These are phyloP conservation scores for Phymanthus crucifer DNA, from an alignment of 92 coral and sea anemone species.

Conservation along the genomic window DNA sequence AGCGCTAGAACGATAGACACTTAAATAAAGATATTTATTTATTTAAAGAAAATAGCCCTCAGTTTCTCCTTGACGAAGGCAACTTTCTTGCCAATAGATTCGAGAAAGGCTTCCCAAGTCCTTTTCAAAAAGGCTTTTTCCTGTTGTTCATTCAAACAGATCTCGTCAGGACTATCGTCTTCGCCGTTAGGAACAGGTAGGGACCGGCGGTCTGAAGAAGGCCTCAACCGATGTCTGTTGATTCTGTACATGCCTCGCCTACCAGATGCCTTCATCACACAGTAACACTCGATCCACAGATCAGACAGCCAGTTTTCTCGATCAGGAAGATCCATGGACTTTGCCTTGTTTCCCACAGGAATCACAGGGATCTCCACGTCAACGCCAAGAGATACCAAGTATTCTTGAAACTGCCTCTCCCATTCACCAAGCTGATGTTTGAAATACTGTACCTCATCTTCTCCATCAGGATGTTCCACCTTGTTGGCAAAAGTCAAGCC, in stretches of 20 bases:
- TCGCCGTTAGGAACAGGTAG: no score
- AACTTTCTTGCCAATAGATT: no score
- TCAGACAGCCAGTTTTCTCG: slow-evolving; percentile 39
- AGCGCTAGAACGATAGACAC: no score
- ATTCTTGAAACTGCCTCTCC: slow-evolving; percentile 11
- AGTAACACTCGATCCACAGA: slow-evolving; percentile 42
- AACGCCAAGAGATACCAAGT: slow-evolving; percentile 20
- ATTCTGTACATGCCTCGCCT: slow-evolving; percentile 14
- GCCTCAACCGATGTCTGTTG: slow-evolving; percentile 14
- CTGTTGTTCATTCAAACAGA: slow-evolving; percentile 21
- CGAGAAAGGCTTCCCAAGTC: neutral
- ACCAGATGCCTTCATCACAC: slow-evolving; percentile 8
- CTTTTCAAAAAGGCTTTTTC: neutral
- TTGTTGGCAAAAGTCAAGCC: no score
- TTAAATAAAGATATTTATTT: no score
- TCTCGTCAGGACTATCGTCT: no score
- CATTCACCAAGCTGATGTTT: neutral
- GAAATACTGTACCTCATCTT: slow-evolving; percentile 12
- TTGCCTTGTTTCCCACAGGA: slow-evolving; percentile 33
- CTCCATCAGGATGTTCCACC: slow-evolving; percentile 31
- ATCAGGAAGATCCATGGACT: slow-evolving; percentile 28
- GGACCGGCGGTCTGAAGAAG: no score
- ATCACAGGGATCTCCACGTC: slow-evolving; percentile 36
- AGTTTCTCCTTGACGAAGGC: no score
- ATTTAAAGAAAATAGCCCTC: no score